Evolutionary conservation across 2,797 vertebrate species (phyloP).

Genomic region (Nyctibius grandis): DNA sequence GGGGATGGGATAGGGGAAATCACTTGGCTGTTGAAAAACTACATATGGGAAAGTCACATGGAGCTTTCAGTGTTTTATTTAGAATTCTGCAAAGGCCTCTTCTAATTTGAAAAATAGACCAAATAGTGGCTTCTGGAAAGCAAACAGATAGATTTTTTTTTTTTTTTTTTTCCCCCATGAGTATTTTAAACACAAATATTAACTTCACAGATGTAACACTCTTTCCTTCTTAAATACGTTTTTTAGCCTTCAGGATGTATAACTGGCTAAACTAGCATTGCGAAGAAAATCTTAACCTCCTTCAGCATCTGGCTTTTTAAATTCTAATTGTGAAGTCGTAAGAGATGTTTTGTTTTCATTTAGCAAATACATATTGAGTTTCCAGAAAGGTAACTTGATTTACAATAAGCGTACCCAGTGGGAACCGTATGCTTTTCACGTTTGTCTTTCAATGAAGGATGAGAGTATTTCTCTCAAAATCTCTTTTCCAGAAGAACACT

Average conservation of each 20-base stretch:
- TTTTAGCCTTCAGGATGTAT: neutral
- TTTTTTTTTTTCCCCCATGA: no score
- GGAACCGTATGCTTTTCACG: neutral
- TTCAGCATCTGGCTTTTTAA: neutral
- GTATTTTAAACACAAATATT: constrained; percentile 29
- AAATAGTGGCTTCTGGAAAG: constrained; percentile 12
- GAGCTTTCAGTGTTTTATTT: constrained; percentile 44
- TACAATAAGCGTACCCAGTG: neutral
- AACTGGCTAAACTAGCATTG: neutral
- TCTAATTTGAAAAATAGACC: constrained; percentile 22
- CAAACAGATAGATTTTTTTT: constrained; percentile 24
- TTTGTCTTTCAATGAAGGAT: neutral
- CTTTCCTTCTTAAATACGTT: neutral
- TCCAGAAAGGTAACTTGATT: neutral
- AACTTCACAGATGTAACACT: neutral
- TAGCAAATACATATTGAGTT: neutral
- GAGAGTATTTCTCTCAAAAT: constrained; percentile 9
- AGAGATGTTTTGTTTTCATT: constrained; percentile 2
- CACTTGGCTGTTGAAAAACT: constrained; percentile 47
- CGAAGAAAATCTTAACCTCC: neutral
- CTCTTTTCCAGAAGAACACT: neutral
- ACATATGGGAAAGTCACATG: constrained; percentile 43
- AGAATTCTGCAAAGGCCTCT: constrained; percentile 38
- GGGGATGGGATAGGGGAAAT: constrained; percentile 5
- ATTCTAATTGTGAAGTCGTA: neutral